These are phyloP conservation scores for Corythoichthys intestinalis DNA, from an alignment of 2,113 vertebrate species.

Conservation along the genomic window DNA sequence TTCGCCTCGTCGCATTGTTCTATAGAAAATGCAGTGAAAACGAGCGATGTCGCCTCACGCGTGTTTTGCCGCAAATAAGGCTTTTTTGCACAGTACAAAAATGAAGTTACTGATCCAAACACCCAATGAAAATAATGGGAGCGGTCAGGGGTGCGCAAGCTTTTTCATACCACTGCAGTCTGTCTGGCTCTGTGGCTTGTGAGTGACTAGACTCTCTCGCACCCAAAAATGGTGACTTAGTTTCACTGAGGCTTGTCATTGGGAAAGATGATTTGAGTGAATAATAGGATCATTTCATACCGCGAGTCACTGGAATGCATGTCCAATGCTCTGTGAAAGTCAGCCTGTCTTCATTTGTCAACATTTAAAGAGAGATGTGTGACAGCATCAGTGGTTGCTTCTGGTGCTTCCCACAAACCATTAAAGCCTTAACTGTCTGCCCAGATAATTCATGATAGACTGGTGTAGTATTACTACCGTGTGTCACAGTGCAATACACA, in stretches of 20 bases:
- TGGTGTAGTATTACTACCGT: not conserved
- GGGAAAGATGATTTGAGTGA: not conserved
- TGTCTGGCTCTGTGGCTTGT: not conserved
- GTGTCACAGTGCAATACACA: not conserved
- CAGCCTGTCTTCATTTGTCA: not conserved
- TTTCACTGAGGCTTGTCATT: not conserved
- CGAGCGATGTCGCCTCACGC: too few relatives aligned
- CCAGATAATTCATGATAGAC: not conserved
- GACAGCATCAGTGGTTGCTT: not conserved
- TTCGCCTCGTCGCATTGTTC: too few relatives aligned
- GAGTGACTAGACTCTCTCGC: not conserved
- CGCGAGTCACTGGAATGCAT: not conserved
- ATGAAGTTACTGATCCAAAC: too few relatives aligned
- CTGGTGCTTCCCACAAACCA: constrained; percentile 2
- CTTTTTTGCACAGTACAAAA: too few relatives aligned
- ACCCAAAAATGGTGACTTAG: not conserved
- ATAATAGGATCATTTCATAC: not conserved
- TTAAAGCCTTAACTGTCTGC: not conserved
- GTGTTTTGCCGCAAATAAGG: too few relatives aligned
- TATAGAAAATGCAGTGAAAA: too few relatives aligned
- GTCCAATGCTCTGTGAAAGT: not conserved
- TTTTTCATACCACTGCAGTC: not conserved
- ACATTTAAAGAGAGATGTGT: not conserved
- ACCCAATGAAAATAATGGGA: too few relatives aligned
- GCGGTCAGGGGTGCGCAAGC: too few relatives aligned